Conservation (phyloP, 1,140 invertebrate genomes). For the Chionoecetes opilio region DNA sequence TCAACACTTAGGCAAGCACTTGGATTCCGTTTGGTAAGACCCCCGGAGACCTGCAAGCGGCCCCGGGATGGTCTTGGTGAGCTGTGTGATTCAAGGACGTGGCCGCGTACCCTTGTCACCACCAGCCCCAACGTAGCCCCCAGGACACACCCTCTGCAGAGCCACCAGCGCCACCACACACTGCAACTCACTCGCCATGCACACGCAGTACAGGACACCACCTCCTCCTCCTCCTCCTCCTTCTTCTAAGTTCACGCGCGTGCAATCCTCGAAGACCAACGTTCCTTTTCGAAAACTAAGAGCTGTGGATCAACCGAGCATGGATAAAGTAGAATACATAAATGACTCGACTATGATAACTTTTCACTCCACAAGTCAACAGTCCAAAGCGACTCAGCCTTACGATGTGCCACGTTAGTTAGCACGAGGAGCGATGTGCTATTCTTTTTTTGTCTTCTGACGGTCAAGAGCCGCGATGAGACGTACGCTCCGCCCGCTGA, state of each 20-base stretch:
- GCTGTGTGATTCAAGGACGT: constrained; percentile 16
- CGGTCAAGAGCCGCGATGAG: not conserved
- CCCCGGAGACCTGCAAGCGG: not conserved
- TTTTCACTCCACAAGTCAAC: not conserved
- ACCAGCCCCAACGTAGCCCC: not conserved
- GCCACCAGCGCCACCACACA: not conserved
- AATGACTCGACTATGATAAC: not conserved
- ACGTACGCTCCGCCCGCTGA: not conserved
- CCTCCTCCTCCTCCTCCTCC: too few relatives aligned
- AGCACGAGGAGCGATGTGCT: too few relatives aligned
- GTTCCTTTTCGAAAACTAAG: not conserved
- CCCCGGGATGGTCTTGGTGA: not conserved
- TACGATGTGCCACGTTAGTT: too few relatives aligned
- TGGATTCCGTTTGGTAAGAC: constrained; percentile 1
- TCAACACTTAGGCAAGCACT: constrained; percentile 18
- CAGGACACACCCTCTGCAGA: not conserved
- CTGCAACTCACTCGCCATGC: not conserved
- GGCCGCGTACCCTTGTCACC: not conserved
- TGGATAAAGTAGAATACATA: not conserved
- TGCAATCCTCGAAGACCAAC: not conserved
- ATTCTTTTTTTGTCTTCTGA: too few relatives aligned
- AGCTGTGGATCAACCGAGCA: not conserved
- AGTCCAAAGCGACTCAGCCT: not conserved
- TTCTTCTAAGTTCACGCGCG: too few relatives aligned
- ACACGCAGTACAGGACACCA: not conserved